These are phyloP conservation scores for Metridium senile DNA, from an alignment of 92 coral and sea anemone species.

Conservation along the genomic window DNA sequence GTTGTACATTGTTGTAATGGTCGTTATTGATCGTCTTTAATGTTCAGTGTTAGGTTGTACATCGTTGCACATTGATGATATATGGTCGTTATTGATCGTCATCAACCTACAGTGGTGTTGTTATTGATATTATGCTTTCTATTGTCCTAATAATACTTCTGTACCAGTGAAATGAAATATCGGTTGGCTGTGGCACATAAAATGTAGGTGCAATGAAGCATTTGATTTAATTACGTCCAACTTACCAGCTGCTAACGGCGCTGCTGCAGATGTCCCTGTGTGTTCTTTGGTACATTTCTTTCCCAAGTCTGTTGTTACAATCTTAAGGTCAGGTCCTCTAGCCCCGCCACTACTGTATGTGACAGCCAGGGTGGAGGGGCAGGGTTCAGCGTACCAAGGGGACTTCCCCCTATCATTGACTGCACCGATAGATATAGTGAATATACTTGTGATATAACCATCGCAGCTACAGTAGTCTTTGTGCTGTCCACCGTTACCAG, in stretches of 20 bases:
- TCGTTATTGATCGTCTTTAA: too few relatives aligned
- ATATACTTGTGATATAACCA: slow-evolving; percentile 97
- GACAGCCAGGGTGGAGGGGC: slow-evolving; percentile 96
- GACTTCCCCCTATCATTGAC: slow-evolving; percentile 93
- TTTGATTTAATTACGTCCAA: background rate
- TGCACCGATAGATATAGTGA: slow-evolving; percentile 95
- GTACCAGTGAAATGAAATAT: too few relatives aligned
- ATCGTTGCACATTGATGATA: too few relatives aligned
- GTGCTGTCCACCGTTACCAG: slow-evolving; percentile 95
- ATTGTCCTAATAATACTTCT: too few relatives aligned
- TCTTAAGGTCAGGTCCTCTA: slow-evolving; percentile 71
- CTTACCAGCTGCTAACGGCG: slow-evolving; percentile 99
- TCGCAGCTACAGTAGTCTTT: slow-evolving; percentile 98
- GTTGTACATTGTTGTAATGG: too few relatives aligned
- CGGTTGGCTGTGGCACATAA: too few relatives aligned
- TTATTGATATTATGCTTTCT: background rate
- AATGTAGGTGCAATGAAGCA: background rate
- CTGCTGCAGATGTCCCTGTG: slow-evolving; percentile 99
- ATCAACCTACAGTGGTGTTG: background rate
- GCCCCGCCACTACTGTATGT: slow-evolving; percentile 94
- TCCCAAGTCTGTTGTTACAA: slow-evolving; percentile 88
- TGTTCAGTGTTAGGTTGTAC: too few relatives aligned
- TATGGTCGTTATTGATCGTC: too few relatives aligned
- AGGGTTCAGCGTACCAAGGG: slow-evolving; percentile 99
- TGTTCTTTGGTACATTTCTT: slow-evolving; percentile 82